phyloP scores from a whole-genome alignment of 2,888 invertebrate species.

The Metallyticus violacea region DNA sequence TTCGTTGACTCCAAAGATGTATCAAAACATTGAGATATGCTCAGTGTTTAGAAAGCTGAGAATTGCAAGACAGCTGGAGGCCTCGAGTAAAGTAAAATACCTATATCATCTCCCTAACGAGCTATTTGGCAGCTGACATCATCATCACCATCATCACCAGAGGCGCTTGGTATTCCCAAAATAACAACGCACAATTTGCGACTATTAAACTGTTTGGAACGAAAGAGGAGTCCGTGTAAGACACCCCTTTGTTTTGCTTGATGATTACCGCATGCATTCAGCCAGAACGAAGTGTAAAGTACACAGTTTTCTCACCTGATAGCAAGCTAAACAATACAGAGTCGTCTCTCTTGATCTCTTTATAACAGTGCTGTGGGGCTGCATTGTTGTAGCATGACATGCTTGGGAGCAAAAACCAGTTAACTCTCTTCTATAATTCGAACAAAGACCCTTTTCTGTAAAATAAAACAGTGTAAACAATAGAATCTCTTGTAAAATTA shows the following conservation, averaged over 20 bases:
- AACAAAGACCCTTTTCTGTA: no score
- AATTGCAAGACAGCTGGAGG: background rate
- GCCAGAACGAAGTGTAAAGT: background rate
- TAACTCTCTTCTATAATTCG: background rate
- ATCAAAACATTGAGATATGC: background rate
- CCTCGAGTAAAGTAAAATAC: background rate
- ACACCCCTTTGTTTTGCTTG: background rate
- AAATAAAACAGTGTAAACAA: no score
- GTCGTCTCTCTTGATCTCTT: background rate
- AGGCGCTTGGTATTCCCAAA: background rate
- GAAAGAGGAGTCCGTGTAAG: background rate
- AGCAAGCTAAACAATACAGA: background rate
- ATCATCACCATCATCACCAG: background rate
- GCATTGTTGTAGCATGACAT: background rate
- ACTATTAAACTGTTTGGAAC: background rate
- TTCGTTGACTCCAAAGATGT: no score
- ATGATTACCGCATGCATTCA: background rate
- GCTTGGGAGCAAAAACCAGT: background rate
- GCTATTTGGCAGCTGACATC: constrained; percentile 5
- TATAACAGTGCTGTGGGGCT: background rate
- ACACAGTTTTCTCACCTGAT: background rate
- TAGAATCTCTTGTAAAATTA: no score
- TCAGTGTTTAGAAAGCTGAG: background rate
- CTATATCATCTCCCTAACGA: background rate
- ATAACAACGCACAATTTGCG: constrained; percentile 6